Base-by-base conservation (phyloP, 35 echinoderm and acorn worm species). In the Amphiura filiformis region DNA sequence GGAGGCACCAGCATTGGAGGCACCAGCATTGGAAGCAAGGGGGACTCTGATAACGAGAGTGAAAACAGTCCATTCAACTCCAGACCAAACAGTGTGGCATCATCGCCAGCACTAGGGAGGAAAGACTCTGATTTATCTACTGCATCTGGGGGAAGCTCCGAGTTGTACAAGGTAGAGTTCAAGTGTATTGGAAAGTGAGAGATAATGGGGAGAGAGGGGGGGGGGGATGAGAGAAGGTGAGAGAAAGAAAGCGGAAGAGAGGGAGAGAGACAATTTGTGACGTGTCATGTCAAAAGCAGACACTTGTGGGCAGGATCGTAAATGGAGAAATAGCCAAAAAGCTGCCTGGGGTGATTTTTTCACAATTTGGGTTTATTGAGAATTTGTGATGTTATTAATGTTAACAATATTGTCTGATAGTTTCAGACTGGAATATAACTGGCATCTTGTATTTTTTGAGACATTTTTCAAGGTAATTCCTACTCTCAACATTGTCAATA, bases 11-110 rank as follows among this genome's bases (percentile, higher is more conserved):
- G 35, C 78, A 30, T 33, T 2, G 61, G 61, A 70, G 26, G 61
- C 61, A 11, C 57, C 84, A 26, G 35, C 78, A 30, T 33, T 2
- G 61, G 61, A 70, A 70, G 61, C 61, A 11, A 81, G 20, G 79
- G 76, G 20, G 94, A 96, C 39, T 96, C 94, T 0, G 94, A 96
- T 84, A 96, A 96, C 49, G 94, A 96, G 36, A 96, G 94, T 32
- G 94, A 96, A 34, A 64, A 80, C 28, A 96, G 94, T 83, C 94
- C 91, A 4, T 86, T 90, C 81, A 90, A 91, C 82, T 97, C 95
- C 5, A 77, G 81, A 34, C 82, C 88, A 26, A 97, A 97, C 78
- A 93, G 95, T 61, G 84, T 85, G 0, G 88, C 94, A 31, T 94
- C 88, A 56, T 91, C 95, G 28, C 92, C 95, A 11, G 47, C 86